A percentile compares a stretch with the other conserved stretches of the same genome.
Evolutionary conservation across 2,888 invertebrate genomes (phyloP).

Genomic region (Tolmerus cingulatus): DNA sequence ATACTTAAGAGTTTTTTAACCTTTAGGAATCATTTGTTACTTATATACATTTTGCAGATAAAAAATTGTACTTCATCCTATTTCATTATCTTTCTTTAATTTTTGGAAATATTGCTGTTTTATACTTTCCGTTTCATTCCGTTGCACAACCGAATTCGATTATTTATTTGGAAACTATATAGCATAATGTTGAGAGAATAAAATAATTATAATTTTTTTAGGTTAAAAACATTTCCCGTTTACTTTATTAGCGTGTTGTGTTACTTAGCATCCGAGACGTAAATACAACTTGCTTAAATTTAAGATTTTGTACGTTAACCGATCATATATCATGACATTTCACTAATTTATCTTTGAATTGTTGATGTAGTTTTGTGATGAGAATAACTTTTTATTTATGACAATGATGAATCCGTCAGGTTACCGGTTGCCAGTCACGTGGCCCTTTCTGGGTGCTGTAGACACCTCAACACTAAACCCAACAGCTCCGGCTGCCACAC

Average conservation of each 20-base stretch:
- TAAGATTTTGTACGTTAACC: constrained; percentile 12
- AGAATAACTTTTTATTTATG: constrained; percentile 11
- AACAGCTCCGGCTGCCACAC: constrained; percentile 67
- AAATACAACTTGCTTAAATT: constrained; percentile 48
- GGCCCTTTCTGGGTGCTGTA: constrained; percentile 75
- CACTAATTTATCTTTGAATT: constrained; percentile 34
- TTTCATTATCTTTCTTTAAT: constrained; percentile 29
- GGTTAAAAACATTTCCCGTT: background rate
- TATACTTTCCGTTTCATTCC: constrained; percentile 12
- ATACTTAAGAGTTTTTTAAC: constrained; percentile 20
- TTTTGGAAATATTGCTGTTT: constrained; percentile 26
- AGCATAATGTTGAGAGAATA: background rate
- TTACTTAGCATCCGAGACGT: constrained; percentile 43
- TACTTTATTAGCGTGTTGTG: background rate
- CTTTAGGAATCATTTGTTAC: constrained; percentile 14
- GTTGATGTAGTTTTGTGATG: constrained; percentile 5
- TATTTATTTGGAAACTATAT: background rate
- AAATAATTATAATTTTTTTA: background rate
- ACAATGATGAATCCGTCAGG: constrained; percentile 64
- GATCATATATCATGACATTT: constrained; percentile 16
- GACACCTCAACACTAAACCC: constrained; percentile 68
- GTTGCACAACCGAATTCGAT: background rate
- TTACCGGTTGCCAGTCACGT: constrained; percentile 80
- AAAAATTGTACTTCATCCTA: constrained; percentile 5
- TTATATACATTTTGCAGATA: constrained; percentile 4